These are phyloP conservation scores for Lathronympha strigana DNA, from an alignment of 2,888 invertebrate genomes.

Conservation along the genomic window DNA sequence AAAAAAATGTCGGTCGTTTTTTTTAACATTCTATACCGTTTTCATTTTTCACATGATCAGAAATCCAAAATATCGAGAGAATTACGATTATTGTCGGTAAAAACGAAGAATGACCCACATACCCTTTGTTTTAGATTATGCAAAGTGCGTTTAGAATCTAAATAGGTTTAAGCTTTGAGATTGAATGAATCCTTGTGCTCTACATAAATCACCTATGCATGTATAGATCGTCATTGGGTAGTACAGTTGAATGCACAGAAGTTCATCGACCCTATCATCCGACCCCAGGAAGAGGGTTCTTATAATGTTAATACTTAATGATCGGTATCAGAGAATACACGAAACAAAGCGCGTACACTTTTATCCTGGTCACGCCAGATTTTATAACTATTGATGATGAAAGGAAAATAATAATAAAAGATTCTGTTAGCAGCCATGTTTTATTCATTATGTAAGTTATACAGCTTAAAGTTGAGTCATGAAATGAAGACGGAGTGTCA, in stretches of 20 bases:
- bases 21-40: no score
- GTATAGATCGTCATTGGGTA: constrained; percentile 47
- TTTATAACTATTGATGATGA: constrained; percentile 53
- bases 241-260: constrained; percentile 67
- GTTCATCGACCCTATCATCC: constrained; percentile 72
- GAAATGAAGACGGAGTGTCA: constrained; percentile 55
- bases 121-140: constrained; percentile 29
- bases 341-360: constrained; percentile 62
- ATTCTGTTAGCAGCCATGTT: constrained; percentile 28
- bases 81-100: no score
- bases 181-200: constrained; percentile 37
- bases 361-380: constrained; percentile 74
- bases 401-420: constrained; percentile 32
- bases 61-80: no score
- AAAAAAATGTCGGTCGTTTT: no score
- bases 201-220: constrained; percentile 38
- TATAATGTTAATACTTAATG: constrained; percentile 70
- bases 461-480: constrained; percentile 37
- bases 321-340: constrained; percentile 58
- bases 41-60: no score
- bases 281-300: constrained; percentile 74
- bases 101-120: no score
- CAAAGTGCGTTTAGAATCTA: constrained; percentile 26
- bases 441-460: constrained; percentile 33
- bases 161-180: constrained; percentile 32